A percentile compares a stretch with the other conserved stretches of the same genome.
phyloP scores from a whole-genome alignment of 2,797 vertebrate species.

The Rhadinocentrus ornatus region DNA sequence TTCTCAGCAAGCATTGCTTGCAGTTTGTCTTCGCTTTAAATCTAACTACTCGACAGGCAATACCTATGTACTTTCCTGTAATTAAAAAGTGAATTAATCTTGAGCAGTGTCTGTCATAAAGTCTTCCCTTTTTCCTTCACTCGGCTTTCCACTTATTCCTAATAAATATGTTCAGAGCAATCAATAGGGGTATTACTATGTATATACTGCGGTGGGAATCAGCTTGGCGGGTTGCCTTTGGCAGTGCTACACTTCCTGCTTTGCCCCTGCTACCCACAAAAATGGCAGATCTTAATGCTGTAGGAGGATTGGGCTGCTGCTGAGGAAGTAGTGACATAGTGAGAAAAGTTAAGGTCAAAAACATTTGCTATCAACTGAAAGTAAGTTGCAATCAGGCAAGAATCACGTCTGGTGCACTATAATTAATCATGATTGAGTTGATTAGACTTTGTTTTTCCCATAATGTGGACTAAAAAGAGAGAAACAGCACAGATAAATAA shows the following conservation, averaged over 20 bases:
- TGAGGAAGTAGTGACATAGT: background rate
- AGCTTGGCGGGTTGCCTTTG: conserved; percentile 54
- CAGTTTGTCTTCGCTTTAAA: conserved; percentile 67
- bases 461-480: conserved; percentile 65
- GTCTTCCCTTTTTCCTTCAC: conserved; percentile 42
- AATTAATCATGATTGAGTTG: conserved; percentile 82
- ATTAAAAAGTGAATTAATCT: conserved; percentile 79
- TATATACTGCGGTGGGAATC: conserved; percentile 58
- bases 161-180: conserved; percentile 63
- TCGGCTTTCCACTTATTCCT: conserved; percentile 33
- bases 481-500: conserved; percentile 50
- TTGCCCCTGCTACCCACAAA: conserved; percentile 38
- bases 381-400: conserved; percentile 79
- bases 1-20: conserved; percentile 66
- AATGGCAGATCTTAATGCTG: conserved; percentile 43
- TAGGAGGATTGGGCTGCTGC: conserved; percentile 42
- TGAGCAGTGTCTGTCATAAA: conserved; percentile 66
- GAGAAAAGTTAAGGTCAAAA: conserved; percentile 43
- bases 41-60: conserved; percentile 66
- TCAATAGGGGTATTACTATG: conserved; percentile 67
- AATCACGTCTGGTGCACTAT: conserved; percentile 52
- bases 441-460: conserved; percentile 78
- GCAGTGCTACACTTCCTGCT: conserved; percentile 45
- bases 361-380: conserved; percentile 57
- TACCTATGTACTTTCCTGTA: conserved; percentile 69